Evolutionary conservation across 2,113 vertebrate species (phyloP).

Genomic region (Oncorhynchus gorbuscha): DNA sequence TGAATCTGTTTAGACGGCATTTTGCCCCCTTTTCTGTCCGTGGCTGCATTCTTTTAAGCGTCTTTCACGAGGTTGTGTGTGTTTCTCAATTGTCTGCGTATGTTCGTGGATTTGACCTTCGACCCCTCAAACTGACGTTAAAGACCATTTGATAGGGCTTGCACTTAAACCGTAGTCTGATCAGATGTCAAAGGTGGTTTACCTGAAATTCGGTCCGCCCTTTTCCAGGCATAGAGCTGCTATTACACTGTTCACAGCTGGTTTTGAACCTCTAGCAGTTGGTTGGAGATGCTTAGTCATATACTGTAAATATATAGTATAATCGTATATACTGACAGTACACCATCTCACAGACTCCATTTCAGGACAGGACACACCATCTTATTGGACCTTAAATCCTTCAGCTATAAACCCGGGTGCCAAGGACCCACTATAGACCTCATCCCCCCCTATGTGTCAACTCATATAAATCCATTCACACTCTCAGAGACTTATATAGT

Average conservation of each 20-base stretch:
- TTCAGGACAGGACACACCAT: not conserved
- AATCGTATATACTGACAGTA: not conserved
- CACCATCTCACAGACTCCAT: not conserved
- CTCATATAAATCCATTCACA: not conserved
- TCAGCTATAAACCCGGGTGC: not conserved
- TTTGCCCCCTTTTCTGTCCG: conserved; percentile 47
- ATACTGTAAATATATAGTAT: too few relatives aligned
- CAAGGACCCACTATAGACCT: not conserved
- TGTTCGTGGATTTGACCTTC: conserved; percentile 35
- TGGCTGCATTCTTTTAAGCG: conserved; percentile 20
- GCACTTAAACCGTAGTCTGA: not conserved
- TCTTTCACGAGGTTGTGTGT: not conserved
- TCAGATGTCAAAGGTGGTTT: not conserved
- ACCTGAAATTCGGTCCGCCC: not conserved
- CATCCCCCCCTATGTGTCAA: not conserved
- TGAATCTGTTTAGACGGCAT: conserved; percentile 71
- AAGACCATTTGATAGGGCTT: not conserved
- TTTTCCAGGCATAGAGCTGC: not conserved
- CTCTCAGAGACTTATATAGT: not conserved
- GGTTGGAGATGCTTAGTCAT: too few relatives aligned
- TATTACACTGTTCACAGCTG: too few relatives aligned
- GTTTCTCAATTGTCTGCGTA: conserved; percentile 22
- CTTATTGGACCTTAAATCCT: not conserved
- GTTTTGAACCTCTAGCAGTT: too few relatives aligned
- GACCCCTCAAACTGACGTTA: not conserved